Evolutionary conservation across 2,888 invertebrate species (phyloP).

Genomic region (Drosophila mayaguana): DNA sequence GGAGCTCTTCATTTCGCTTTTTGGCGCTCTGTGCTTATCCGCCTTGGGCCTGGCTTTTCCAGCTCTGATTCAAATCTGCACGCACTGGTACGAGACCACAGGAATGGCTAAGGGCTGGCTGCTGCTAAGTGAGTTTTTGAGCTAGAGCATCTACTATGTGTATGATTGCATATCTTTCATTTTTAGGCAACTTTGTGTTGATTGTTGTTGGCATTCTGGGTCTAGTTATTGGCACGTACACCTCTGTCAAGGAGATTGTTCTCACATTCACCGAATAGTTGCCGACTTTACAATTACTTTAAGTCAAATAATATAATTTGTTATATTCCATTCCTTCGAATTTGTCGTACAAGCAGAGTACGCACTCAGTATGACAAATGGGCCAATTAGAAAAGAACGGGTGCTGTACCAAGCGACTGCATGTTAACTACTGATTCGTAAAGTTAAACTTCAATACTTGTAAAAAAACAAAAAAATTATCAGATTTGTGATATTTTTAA

Average conservation of each 20-base stretch:
- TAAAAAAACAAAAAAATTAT: constrained; percentile 65
- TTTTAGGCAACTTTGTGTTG: constrained; percentile 86
- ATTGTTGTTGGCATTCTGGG: constrained; percentile 89
- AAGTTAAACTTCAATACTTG: constrained; percentile 56
- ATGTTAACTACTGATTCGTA: constrained; percentile 43
- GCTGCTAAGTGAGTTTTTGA: constrained; percentile 85
- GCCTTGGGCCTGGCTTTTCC: constrained; percentile 96
- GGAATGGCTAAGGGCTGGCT: constrained; percentile 87
- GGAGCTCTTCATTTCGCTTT: constrained; percentile 91
- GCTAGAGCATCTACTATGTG: too few species aligned
- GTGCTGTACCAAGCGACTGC: constrained; percentile 9
- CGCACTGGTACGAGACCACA: constrained; percentile 90
- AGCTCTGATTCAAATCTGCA: constrained; percentile 93
- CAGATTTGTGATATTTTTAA: constrained; percentile 77
- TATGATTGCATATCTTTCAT: too few species aligned
- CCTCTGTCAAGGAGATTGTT: constrained; percentile 89
- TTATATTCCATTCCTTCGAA: constrained; percentile 38
- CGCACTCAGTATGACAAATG: constrained; percentile 53
- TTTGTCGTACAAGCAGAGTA: constrained; percentile 63
- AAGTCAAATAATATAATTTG: constrained; percentile 21
- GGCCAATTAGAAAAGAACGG: constrained; percentile 15
- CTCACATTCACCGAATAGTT: constrained; percentile 85
- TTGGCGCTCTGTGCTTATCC: constrained; percentile 95
- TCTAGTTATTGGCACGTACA: constrained; percentile 89
- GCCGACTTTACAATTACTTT: constrained; percentile 30